phyloP scores from a whole-genome alignment of 2,888 invertebrate genomes.

The Ischnus inquisitorius region DNA sequence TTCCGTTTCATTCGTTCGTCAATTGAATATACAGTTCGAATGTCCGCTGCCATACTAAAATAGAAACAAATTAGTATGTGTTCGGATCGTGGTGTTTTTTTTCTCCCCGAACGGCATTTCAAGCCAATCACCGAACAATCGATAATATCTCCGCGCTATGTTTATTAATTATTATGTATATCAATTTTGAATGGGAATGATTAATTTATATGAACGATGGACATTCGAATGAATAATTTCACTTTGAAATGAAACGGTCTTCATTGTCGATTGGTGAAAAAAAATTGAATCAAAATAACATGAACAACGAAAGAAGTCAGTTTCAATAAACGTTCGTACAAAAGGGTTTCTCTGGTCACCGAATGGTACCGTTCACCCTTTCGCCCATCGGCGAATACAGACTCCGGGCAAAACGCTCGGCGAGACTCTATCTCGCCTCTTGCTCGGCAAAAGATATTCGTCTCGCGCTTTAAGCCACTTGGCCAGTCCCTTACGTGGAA shows the following conservation, averaged over 20 bases:
- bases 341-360: background rate
- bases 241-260: background rate
- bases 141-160: no score
- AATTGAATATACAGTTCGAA: no score
- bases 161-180: no score
- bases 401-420: background rate
- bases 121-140: no score
- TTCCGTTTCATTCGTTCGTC: background rate
- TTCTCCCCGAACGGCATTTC: no score
- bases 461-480: conserved; percentile 1
- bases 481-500: conserved; percentile 36
- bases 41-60: no score
- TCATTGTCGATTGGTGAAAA: background rate
- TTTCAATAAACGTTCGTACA: no score
- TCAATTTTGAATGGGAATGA: background rate
- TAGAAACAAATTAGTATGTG: no score
- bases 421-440: background rate
- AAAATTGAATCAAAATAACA: background rate
- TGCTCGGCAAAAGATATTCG: conserved; percentile 23
- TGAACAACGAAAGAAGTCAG: background rate
- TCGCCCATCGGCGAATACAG: background rate
- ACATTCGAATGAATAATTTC: background rate
- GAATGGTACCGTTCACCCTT: background rate
- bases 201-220: background rate
- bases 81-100: background rate